These are phyloP conservation scores for Rhadinocentrus ornatus DNA, from an alignment of 2,797 vertebrate genomes.

Conservation along the genomic window DNA sequence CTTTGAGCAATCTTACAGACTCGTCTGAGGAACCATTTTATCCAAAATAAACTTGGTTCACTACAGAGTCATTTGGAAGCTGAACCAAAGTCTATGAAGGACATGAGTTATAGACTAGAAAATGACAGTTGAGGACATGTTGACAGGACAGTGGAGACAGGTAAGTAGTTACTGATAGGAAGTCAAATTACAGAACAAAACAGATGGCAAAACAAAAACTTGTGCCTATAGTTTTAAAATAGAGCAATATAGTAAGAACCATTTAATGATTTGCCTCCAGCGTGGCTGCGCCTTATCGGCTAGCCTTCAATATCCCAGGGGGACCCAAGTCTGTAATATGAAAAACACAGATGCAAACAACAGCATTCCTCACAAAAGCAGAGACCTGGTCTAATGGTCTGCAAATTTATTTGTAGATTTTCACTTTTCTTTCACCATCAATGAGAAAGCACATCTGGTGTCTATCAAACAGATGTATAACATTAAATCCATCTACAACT, in stretches of 20 bases:
- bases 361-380: conserved; percentile 85
- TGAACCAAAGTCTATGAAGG: conserved; percentile 41
- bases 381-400: conserved; percentile 70
- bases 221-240: conserved; percentile 82
- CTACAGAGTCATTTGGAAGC: conserved; percentile 41
- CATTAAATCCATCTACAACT: background rate
- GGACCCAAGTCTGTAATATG: conserved; percentile 89
- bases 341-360: conserved; percentile 91
- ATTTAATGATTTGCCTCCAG: conserved; percentile 88
- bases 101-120: conserved; percentile 38
- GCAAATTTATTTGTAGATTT: conserved; percentile 54
- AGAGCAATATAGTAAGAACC: conserved; percentile 86
- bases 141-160: conserved; percentile 60
- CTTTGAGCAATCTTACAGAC: conserved; percentile 44
- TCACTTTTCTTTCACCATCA: conserved; percentile 15
- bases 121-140: conserved; percentile 15
- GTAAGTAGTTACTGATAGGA: conserved; percentile 52
- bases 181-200: conserved; percentile 64
- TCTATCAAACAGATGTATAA: conserved; percentile 7
- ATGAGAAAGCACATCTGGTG: conserved; percentile 21
- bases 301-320: conserved; percentile 90
- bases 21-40: conserved; percentile 9
- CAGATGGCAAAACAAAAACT: conserved; percentile 69
- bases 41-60: background rate
- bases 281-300: conserved; percentile 87